These are phyloP conservation scores for Pseudochirops corinnae DNA, from an alignment of 2,797 vertebrate species.

Conservation along the genomic window DNA sequence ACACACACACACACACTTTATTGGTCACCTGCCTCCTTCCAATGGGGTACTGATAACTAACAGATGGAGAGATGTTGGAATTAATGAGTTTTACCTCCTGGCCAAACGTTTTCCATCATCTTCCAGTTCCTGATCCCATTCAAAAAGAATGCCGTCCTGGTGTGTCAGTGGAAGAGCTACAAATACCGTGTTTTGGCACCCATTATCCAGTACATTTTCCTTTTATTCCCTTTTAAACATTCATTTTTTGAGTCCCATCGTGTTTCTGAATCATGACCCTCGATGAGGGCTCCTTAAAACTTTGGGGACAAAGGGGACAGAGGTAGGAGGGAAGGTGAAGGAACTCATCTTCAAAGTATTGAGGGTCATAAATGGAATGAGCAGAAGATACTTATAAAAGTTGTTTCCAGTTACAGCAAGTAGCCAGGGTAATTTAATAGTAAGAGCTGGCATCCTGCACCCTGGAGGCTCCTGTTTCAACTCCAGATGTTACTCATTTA, in stretches of 20 bases:
- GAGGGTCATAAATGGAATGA: conserved; percentile 72
- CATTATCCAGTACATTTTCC: not conserved
- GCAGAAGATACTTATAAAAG: conserved; percentile 73
- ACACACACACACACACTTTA: conserved; percentile 51
- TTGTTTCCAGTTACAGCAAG: conserved; percentile 78
- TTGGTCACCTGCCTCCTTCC: conserved; percentile 77
- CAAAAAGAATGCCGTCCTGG: conserved; percentile 78
- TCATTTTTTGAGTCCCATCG: conserved; percentile 78
- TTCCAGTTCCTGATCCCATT: conserved; percentile 77
- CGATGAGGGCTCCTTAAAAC: conserved; percentile 63
- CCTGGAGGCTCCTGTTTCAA: conserved; percentile 22
- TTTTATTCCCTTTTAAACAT: conserved; percentile 61
- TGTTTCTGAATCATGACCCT: conserved; percentile 66
- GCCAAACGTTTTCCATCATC: conserved; percentile 82
- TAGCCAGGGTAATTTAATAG: conserved; percentile 68
- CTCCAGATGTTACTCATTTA: conserved; percentile 73
- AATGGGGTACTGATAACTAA: conserved; percentile 77
- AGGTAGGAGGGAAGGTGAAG: conserved; percentile 58
- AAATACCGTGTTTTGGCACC: conserved; percentile 66
- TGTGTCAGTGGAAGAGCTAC: conserved; percentile 66
- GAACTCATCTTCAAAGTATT: conserved; percentile 77
- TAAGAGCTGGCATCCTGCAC: conserved; percentile 73
- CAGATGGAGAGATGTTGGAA: conserved; percentile 79
- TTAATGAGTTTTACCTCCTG: conserved; percentile 74
- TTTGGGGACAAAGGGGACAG: conserved; percentile 51